Conservation (phyloP, 2,113 vertebrate species). For the Platanista minor region DNA sequence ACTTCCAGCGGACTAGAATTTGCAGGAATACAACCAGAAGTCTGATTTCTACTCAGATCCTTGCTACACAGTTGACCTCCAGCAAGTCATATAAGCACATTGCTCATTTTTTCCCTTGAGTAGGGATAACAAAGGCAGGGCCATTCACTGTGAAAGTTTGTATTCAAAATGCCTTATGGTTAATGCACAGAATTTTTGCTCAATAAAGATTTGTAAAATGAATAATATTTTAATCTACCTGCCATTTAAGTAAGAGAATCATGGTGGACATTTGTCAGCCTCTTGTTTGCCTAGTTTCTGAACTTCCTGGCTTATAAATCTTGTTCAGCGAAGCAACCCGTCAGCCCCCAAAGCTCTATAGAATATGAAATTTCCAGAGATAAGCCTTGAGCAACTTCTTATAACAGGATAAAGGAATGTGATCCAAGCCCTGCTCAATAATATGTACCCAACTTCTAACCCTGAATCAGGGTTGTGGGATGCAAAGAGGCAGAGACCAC, state of each 20-base stretch:
- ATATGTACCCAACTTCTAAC: neutral
- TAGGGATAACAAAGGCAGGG: neutral
- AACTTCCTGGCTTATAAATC: neutral
- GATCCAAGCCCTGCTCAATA: neutral
- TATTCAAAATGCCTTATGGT: neutral
- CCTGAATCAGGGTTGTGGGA: neutral
- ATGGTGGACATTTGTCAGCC: neutral
- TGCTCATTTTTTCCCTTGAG: neutral
- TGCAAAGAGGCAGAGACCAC: no score
- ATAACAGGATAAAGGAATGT: neutral
- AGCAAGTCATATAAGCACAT: neutral
- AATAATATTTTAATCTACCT: neutral
- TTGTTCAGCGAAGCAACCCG: neutral
- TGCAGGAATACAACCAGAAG: neutral
- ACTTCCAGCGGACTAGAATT: neutral
- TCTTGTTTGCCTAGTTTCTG: neutral
- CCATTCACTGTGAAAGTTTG: neutral
- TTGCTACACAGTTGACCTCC: fast-evolving
- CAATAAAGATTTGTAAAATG: neutral
- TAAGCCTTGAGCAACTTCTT: neutral
- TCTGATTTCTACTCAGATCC: neutral
- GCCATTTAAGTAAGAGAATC: neutral
- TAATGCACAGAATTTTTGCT: neutral
- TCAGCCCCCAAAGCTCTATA: fast-evolving
- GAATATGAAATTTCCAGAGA: neutral